phyloP scores from a whole-genome alignment of 2,888 invertebrate genomes.

The Camptogramma bilineatum region DNA sequence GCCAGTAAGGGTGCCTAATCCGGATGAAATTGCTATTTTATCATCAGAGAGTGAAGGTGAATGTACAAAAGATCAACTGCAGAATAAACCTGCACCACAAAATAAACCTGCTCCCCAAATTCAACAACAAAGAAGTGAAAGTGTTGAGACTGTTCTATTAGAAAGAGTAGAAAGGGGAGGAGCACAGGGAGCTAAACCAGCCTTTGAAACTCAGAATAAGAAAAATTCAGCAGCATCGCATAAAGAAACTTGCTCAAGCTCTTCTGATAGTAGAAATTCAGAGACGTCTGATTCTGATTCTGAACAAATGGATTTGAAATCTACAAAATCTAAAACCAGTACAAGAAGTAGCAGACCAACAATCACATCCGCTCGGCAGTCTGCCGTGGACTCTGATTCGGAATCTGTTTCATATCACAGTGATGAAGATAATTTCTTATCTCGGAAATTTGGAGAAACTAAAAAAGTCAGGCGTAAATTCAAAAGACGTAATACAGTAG shows the following conservation, averaged over 20 bases:
- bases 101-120: constrained; percentile 40
- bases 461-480: constrained; percentile 64
- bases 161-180: constrained; percentile 53
- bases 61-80: constrained; percentile 43
- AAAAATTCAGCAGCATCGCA: constrained; percentile 44
- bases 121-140: constrained; percentile 59
- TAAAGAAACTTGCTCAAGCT: constrained; percentile 56
- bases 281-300: constrained; percentile 69
- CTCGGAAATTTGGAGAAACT: constrained; percentile 69
- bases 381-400: constrained; percentile 62
- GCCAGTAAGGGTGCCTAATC: constrained; percentile 61
- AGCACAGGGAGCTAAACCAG: constrained; percentile 50
- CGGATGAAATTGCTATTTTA: constrained; percentile 70
- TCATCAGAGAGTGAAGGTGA: constrained; percentile 68
- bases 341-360: constrained; percentile 45
- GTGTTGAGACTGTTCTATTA: constrained; percentile 70
- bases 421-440: constrained; percentile 75
- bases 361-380: constrained; percentile 47
- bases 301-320: constrained; percentile 53
- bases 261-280: constrained; percentile 68
- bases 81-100: constrained; percentile 37
- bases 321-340: constrained; percentile 45
- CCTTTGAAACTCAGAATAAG: constrained; percentile 48
- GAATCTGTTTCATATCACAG: constrained; percentile 75
- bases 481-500: constrained; percentile 53